These are phyloP conservation scores for Grantiella picta DNA, from an alignment of 2,113 vertebrate genomes.

Conservation along the genomic window DNA sequence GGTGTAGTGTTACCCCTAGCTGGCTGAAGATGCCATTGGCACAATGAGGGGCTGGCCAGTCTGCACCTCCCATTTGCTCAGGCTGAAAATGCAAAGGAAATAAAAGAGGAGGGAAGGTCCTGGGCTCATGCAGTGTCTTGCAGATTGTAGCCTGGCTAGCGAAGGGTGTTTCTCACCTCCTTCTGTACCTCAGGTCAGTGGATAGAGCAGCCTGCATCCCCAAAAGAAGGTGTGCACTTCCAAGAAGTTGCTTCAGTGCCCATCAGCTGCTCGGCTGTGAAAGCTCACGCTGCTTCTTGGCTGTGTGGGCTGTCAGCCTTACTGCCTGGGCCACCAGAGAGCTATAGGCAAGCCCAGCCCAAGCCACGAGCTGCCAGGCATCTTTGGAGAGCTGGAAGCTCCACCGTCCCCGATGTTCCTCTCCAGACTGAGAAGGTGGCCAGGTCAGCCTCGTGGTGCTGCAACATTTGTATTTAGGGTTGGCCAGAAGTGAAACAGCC, in stretches of 20 bases:
- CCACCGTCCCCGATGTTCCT: neutral
- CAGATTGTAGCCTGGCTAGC: neutral
- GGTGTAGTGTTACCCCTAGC: neutral
- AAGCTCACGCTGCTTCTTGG: neutral
- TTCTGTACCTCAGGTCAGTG: neutral
- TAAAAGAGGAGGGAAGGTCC: neutral
- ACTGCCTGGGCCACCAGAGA: neutral
- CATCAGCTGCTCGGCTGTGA: accelerated
- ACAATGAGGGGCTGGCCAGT: neutral
- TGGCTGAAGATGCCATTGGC: neutral
- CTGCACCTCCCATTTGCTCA: neutral
- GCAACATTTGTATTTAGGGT: neutral
- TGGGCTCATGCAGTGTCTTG: neutral
- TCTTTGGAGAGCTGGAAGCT: neutral
- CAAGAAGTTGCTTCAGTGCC: neutral
- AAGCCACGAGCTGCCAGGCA: accelerated
- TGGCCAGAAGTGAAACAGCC: neutral
- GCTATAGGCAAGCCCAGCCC: neutral
- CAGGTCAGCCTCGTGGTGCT: neutral
- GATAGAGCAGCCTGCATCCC: neutral
- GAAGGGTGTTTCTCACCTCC: neutral
- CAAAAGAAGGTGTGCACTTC: neutral
- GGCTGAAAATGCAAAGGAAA: neutral
- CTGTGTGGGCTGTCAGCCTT: neutral
- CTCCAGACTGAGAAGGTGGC: neutral